Evolutionary conservation across 2,113 vertebrate species (phyloP).

Genomic region (Larimichthys crocea): DNA sequence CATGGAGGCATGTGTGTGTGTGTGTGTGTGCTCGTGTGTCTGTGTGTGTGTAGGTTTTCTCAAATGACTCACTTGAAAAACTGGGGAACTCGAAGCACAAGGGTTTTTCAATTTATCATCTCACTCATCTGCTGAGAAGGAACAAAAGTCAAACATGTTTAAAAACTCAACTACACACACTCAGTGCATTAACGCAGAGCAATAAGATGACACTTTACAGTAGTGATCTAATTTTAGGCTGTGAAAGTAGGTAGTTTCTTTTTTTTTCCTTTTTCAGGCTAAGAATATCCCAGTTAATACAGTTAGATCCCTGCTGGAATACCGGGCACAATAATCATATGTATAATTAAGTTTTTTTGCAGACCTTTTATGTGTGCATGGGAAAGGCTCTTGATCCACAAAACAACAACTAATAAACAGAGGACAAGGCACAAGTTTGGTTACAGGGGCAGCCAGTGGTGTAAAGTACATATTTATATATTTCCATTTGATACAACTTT

Average conservation of each 20-base stretch:
- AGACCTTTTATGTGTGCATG: neutral
- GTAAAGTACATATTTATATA: neutral
- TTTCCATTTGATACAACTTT: neutral
- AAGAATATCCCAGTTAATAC: neutral
- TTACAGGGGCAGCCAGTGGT: neutral
- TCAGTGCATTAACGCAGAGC: conserved; percentile 16
- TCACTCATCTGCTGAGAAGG: conserved; percentile 34
- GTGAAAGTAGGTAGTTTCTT: neutral
- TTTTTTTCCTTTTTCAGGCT: conserved; percentile 12
- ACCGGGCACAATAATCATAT: neutral
- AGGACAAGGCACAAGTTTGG: neutral
- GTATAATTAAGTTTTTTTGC: neutral
- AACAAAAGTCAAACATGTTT: conserved; percentile 54
- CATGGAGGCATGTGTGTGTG: conserved; percentile 4
- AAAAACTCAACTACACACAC: conserved; percentile 22
- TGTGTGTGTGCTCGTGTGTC: conserved; percentile 9
- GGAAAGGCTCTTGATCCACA: neutral
- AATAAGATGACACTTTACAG: conserved; percentile 7
- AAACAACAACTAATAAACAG: neutral
- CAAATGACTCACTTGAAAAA: conserved; percentile 62
- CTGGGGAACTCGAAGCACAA: conserved; percentile 34
- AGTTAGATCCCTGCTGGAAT: neutral
- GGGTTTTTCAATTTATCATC: conserved; percentile 62
- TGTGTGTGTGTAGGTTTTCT: conserved; percentile 43
- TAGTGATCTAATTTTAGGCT: conserved; percentile 45